Evolutionary conservation across 2,888 invertebrate species (phyloP).

Genomic region (Lamproptera curius): DNA sequence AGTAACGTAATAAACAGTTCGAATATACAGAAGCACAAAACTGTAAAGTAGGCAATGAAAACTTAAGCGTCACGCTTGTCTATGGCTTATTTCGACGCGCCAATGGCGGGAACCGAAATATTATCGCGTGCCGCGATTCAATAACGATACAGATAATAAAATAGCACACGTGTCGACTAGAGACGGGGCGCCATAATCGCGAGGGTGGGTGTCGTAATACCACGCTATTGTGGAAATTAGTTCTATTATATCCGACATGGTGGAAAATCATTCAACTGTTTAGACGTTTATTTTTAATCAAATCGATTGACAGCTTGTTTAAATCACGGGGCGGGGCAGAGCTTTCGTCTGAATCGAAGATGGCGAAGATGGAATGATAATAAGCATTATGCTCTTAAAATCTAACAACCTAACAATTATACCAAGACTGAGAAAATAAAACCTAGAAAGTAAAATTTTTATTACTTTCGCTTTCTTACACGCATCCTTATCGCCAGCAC

Average conservation of each 20-base stretch:
- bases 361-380: background rate
- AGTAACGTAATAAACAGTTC: too few relatives aligned
- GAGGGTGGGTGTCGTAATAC: background rate
- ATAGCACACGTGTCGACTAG: slow-evolving; percentile 1
- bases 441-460: background rate
- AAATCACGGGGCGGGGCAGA: too few relatives aligned
- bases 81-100: background rate
- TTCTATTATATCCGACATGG: background rate
- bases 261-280: background rate
- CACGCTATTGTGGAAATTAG: background rate
- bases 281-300: background rate
- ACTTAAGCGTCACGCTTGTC: background rate
- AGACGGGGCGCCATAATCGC: background rate
- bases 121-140: slow-evolving; percentile 12
- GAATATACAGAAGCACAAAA: too few relatives aligned
- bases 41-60: background rate
- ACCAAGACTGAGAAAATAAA: background rate
- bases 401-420: background rate
- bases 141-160: slow-evolving; percentile 5
- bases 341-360: background rate
- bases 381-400: background rate
- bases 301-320: too few relatives aligned
- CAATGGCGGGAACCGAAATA: slow-evolving; percentile 7
- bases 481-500: too few relatives aligned
- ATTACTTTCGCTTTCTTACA: too few relatives aligned